Percentiles rank a stretch among this genome's conserved stretches.
Conservation (phyloP, 2,113 vertebrate genomes). For the Sarotherodon lohbergeri region DNA sequence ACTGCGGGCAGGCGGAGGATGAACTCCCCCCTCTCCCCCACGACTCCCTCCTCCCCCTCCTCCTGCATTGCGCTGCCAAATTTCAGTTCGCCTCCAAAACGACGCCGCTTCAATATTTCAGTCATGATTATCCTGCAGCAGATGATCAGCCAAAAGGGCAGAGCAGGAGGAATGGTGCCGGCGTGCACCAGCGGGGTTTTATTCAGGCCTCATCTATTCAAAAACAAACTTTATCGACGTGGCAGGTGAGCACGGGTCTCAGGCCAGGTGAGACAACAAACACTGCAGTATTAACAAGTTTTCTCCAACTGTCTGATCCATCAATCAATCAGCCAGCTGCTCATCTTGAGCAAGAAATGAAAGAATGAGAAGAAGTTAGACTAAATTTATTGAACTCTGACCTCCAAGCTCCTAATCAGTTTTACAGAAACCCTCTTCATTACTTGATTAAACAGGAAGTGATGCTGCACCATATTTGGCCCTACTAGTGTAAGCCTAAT, state of each 20-base stretch:
- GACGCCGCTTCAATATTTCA: conserved; percentile 39
- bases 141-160: conserved; percentile 37
- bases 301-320: not conserved
- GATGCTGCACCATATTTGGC: not conserved
- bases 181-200: not conserved
- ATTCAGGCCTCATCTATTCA: not conserved
- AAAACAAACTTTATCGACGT: not conserved
- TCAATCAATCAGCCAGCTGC: not conserved
- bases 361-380: not conserved
- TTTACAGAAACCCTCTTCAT: not conserved
- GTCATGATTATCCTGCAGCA: conserved; percentile 63
- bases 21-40: conserved; percentile 16
- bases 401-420: not conserved
- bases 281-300: not conserved
- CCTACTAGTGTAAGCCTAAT: not conserved
- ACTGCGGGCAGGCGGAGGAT: conserved; percentile 55
- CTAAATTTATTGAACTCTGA: not conserved
- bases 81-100: conserved; percentile 35
- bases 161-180: not conserved
- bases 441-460: not conserved
- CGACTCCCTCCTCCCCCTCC: not conserved
- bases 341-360: not conserved
- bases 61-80: conserved; percentile 27
- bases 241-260: not conserved
- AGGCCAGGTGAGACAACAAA: not conserved